These are phyloP conservation scores for Caenorhabditis japonica DNA, from an alignment of 2,888 invertebrate genomes.

Conservation along the genomic window DNA sequence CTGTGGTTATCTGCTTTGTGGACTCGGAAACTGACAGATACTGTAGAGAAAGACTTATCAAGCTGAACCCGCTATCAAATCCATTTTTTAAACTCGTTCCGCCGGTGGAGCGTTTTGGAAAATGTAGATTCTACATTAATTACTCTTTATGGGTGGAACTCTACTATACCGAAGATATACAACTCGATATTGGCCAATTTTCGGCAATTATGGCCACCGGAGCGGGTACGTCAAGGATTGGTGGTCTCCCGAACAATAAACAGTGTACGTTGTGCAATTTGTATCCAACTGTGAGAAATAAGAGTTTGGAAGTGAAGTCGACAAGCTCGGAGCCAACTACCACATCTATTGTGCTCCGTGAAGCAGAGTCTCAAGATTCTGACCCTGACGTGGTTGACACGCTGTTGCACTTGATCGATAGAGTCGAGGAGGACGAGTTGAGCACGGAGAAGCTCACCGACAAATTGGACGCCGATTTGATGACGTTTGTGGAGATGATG, in stretches of 20 bases:
- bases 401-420: conserved; percentile 21
- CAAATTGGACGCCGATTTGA: conserved; percentile 24
- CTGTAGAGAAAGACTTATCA: conserved; percentile 58
- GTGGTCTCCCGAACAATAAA: conserved; percentile 75
- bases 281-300: conserved; percentile 59
- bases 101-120: conserved; percentile 10
- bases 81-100: conserved; percentile 65
- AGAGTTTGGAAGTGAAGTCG: background rate
- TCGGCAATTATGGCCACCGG: conserved; percentile 61
- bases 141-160: conserved; percentile 73
- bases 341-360: conserved; percentile 9
- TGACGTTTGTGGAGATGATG: conserved; percentile 24
- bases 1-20: conserved; percentile 71
- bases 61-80: conserved; percentile 64
- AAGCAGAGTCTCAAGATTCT: conserved; percentile 3
- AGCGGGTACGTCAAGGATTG: conserved; percentile 67
- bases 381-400: conserved; percentile 31
- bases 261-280: conserved; percentile 72
- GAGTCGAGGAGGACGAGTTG: conserved; percentile 20
- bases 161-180: conserved; percentile 74
- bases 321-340: background rate
- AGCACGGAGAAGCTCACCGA: conserved; percentile 14
- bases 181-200: conserved; percentile 63
- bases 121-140: conserved; percentile 62
- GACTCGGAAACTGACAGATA: conserved; percentile 69